Conservation (phyloP, 2,113 vertebrate species). For the Rhagologus leucostigma region DNA sequence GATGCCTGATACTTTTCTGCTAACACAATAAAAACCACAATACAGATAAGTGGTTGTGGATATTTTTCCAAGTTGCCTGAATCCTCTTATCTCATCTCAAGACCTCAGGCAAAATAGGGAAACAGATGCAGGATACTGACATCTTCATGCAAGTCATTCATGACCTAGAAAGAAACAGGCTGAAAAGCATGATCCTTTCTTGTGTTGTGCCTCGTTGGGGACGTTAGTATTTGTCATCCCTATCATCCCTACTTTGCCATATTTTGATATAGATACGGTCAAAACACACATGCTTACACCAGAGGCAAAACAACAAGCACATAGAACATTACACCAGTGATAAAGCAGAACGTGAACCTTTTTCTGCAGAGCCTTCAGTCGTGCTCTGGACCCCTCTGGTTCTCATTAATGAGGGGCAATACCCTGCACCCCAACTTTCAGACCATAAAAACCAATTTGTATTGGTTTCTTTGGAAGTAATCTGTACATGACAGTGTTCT, state of each 20-base stretch:
- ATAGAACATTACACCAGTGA: neutral
- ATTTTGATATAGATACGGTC: neutral
- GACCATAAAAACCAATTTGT: neutral
- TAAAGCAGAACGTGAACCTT: neutral
- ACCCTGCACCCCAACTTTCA: neutral
- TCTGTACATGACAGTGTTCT: neutral
- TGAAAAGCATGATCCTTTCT: neutral
- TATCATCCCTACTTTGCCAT: neutral
- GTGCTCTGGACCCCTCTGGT: neutral
- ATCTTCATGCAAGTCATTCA: slow-evolving; percentile 33
- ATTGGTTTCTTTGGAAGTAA: neutral
- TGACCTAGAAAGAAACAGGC: slow-evolving; percentile 1
- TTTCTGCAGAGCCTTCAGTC: neutral
- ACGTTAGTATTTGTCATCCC: neutral
- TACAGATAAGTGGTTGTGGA: neutral
- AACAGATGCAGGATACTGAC: neutral
- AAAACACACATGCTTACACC: neutral
- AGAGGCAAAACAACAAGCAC: neutral
- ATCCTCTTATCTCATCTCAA: slow-evolving; percentile 1
- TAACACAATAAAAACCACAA: neutral
- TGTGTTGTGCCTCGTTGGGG: neutral
- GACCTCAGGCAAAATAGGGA: slow-evolving; percentile 4
- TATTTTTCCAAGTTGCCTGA: neutral
- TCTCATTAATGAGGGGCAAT: neutral
- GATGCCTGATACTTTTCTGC: neutral